Conservation (phyloP, 2,888 invertebrate genomes). For the Drosophila mulleri region DNA sequence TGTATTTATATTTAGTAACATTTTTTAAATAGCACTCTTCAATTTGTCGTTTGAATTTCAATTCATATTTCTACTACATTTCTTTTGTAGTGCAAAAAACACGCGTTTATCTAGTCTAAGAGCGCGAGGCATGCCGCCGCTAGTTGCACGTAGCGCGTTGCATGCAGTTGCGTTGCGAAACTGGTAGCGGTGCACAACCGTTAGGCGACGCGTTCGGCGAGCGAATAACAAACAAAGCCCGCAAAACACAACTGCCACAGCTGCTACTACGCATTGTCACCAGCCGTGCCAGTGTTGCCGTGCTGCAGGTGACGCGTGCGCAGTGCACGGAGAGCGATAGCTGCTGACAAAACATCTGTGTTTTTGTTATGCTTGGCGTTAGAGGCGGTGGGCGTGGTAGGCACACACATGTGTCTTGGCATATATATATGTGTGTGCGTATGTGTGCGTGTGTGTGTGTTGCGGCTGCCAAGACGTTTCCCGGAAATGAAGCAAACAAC, state of each 20-base stretch:
- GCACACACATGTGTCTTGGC: not conserved
- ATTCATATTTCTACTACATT: not conserved
- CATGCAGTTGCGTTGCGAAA: conserved; percentile 34
- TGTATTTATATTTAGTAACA: not conserved
- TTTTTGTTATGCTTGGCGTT: conserved; percentile 69
- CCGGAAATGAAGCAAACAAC: conserved; percentile 46
- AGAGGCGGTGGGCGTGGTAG: conserved; percentile 4
- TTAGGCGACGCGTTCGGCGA: conserved; percentile 61
- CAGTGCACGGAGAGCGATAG: conserved; percentile 18
- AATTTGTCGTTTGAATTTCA: not conserved
- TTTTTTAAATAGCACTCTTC: not conserved
- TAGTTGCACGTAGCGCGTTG: conserved; percentile 49
- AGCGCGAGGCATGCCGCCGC: conserved; percentile 58
- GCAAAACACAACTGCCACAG: not conserved
- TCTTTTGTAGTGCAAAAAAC: conserved; percentile 4
- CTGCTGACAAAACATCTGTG: conserved; percentile 77
- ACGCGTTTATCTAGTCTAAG: conserved; percentile 20
- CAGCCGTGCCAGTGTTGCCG: conserved; percentile 72
- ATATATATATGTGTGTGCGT: not conserved
- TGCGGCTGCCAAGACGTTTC: conserved; percentile 44
- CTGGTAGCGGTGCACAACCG: conserved; percentile 48
- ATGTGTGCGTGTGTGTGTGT: not conserved
- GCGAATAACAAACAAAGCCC: conserved; percentile 55
- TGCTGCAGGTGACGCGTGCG: conserved; percentile 59
- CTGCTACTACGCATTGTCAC: conserved; percentile 7